phyloP scores from a whole-genome alignment of 2,888 invertebrate species.

The Spodoptera exigua region DNA sequence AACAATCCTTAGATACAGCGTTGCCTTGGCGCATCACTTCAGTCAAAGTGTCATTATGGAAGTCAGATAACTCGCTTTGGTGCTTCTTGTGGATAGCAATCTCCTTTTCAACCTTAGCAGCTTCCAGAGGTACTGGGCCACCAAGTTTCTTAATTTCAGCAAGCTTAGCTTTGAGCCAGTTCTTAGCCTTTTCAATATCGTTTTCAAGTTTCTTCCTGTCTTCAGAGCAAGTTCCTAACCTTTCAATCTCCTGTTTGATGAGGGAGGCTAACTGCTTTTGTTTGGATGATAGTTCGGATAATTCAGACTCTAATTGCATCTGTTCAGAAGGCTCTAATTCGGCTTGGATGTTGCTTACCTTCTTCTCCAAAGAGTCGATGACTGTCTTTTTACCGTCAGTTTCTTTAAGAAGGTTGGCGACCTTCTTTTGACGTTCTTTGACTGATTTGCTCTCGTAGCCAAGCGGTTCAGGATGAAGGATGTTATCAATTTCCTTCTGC shows the following conservation, averaged over 20 bases:
- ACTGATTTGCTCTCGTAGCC: constrained; percentile 94
- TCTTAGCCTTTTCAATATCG: constrained; percentile 93
- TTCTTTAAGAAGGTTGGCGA: constrained; percentile 94
- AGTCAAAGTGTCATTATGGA: constrained; percentile 92
- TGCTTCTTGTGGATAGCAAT: constrained; percentile 93
- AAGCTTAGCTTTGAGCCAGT: constrained; percentile 94
- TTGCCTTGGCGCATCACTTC: constrained; percentile 94
- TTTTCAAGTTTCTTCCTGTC: constrained; percentile 93
- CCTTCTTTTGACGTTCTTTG: constrained; percentile 92
- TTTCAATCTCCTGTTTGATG: constrained; percentile 93
- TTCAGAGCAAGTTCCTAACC: constrained; percentile 91
- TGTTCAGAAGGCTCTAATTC: constrained; percentile 96
- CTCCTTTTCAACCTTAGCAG: constrained; percentile 95
- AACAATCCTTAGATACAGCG: constrained; percentile 94
- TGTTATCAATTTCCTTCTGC: constrained; percentile 91
- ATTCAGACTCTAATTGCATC: constrained; percentile 92
- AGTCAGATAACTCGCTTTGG: constrained; percentile 93
- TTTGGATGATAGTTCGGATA: constrained; percentile 92
- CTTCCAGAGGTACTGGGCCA: constrained; percentile 94
- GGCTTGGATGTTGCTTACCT: constrained; percentile 94
- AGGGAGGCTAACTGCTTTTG: constrained; percentile 93
- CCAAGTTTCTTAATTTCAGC: constrained; percentile 93
- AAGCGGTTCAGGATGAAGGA: constrained; percentile 91
- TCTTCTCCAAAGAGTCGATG: constrained; percentile 94
- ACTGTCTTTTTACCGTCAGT: constrained; percentile 95